Conservation (phyloP, 2,113 vertebrate species). For the Rhinoderma darwinii region DNA sequence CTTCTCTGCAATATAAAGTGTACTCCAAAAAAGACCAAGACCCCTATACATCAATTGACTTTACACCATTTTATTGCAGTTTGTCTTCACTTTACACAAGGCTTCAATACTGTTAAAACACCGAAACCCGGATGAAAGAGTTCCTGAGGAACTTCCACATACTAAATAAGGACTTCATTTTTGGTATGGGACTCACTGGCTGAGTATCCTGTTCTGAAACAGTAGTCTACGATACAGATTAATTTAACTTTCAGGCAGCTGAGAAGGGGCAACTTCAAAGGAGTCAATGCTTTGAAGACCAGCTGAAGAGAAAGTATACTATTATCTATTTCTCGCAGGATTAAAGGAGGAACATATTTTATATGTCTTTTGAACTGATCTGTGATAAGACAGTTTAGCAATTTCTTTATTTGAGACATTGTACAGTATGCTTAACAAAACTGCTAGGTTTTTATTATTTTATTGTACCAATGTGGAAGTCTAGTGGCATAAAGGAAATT, state of each 20-base stretch:
- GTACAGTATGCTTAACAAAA: constrained; percentile 18
- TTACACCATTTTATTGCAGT: background rate
- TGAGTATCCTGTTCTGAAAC: constrained; percentile 52
- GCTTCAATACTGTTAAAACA: constrained; percentile 30
- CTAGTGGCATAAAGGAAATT: background rate
- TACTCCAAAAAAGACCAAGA: background rate
- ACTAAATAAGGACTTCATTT: constrained; percentile 42
- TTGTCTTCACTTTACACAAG: constrained; percentile 20
- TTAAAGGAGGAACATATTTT: constrained; percentile 52
- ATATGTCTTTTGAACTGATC: constrained; percentile 56
- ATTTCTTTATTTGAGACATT: constrained; percentile 19
- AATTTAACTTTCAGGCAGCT: constrained; percentile 56
- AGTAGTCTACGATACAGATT: constrained; percentile 47
- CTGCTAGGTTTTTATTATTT: background rate
- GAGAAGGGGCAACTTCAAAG: constrained; percentile 54
- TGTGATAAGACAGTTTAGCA: constrained; percentile 34
- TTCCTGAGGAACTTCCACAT: constrained; percentile 43
- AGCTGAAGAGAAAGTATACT: constrained; percentile 40
- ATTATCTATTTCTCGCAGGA: constrained; percentile 44
- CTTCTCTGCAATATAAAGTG: constrained; percentile 13
- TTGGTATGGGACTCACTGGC: constrained; percentile 16
- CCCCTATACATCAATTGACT: background rate
- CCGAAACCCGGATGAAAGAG: constrained; percentile 42
- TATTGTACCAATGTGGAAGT: background rate
- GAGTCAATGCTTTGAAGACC: constrained; percentile 38